A percentile compares a stretch with the other conserved stretches of the same genome.
phyloP scores from a whole-genome alignment of 2,888 invertebrate genomes.

The Anarsia innoxiella region DNA sequence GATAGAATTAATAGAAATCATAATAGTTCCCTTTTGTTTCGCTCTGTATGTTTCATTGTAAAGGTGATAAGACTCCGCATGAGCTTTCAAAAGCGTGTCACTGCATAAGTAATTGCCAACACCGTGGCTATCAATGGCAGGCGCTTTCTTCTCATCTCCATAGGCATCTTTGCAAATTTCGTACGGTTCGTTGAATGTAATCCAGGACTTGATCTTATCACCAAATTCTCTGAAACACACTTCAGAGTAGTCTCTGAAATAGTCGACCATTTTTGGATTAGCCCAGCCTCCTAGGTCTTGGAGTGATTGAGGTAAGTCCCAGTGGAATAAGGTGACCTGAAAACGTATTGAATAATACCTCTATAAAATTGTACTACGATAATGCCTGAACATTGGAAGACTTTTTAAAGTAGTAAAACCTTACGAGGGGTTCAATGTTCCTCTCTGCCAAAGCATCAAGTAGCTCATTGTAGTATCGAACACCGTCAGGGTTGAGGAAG shows the following conservation, averaged over 20 bases:
- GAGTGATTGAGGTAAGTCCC: constrained; percentile 78
- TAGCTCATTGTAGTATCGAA: constrained; percentile 79
- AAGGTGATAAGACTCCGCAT: constrained; percentile 78
- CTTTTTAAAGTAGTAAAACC: too few species aligned
- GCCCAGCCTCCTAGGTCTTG: constrained; percentile 75
- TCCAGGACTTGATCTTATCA: constrained; percentile 77
- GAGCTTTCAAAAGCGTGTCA: constrained; percentile 78
- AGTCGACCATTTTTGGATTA: constrained; percentile 68
- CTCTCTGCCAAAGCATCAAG: constrained; percentile 77
- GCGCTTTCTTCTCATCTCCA: constrained; percentile 67
- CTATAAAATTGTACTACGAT: too few species aligned
- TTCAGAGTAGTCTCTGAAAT: constrained; percentile 73
- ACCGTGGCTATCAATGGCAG: constrained; percentile 71
- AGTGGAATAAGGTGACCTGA: constrained; percentile 79
- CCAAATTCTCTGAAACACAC: constrained; percentile 74
- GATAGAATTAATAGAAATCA: constrained; percentile 72
- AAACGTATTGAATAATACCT: too few species aligned
- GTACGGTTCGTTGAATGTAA: constrained; percentile 81
- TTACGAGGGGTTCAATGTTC: constrained; percentile 78
- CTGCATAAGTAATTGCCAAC: constrained; percentile 78
- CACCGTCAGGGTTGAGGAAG: constrained; percentile 73
- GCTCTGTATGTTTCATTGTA: constrained; percentile 77
- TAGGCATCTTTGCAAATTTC: constrained; percentile 72
- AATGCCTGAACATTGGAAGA: too few species aligned
- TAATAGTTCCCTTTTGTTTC: constrained; percentile 69